Conservation (phyloP, 2,797 vertebrate species). For the Labroides dimidiatus region DNA sequence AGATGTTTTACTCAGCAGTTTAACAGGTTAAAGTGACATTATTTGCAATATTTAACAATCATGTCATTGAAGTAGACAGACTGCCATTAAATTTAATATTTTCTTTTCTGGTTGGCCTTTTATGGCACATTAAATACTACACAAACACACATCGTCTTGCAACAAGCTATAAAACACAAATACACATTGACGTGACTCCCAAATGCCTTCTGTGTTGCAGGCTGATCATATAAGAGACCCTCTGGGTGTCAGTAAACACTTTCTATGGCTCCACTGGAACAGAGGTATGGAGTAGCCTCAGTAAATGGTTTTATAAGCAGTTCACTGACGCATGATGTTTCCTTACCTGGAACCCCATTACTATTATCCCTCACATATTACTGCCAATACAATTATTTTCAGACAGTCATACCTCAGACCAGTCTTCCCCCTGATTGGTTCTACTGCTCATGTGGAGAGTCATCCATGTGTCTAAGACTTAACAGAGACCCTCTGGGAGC, state of each 20-base stretch:
- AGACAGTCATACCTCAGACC: constrained; percentile 45
- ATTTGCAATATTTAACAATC: background rate
- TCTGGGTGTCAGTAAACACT: constrained; percentile 50
- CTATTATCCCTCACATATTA: constrained; percentile 61
- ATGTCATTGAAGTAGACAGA: background rate
- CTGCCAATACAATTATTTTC: constrained; percentile 62
- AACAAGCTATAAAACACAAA: constrained; percentile 26
- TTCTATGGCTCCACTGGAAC: constrained; percentile 45
- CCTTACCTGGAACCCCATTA: constrained; percentile 44
- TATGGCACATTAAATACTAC: constrained; percentile 26
- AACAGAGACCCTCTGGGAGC: constrained; percentile 21
- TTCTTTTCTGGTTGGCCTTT: constrained; percentile 24
- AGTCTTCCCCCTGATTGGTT: constrained; percentile 48
- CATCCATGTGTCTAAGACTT: constrained; percentile 26
- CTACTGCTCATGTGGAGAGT: constrained; percentile 25
- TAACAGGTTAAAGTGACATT: background rate
- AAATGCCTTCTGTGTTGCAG: constrained; percentile 35
- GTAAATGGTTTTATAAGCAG: constrained; percentile 62
- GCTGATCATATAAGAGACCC: constrained; percentile 35
- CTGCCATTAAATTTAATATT: background rate
- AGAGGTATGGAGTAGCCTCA: constrained; percentile 40
- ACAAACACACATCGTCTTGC: background rate
- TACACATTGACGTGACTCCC: constrained; percentile 23
- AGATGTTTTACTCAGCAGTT: background rate
- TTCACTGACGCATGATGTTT: constrained; percentile 50